Base-by-base conservation (phyloP, 2,113 vertebrate genomes). In the Callorhinus ursinus region DNA sequence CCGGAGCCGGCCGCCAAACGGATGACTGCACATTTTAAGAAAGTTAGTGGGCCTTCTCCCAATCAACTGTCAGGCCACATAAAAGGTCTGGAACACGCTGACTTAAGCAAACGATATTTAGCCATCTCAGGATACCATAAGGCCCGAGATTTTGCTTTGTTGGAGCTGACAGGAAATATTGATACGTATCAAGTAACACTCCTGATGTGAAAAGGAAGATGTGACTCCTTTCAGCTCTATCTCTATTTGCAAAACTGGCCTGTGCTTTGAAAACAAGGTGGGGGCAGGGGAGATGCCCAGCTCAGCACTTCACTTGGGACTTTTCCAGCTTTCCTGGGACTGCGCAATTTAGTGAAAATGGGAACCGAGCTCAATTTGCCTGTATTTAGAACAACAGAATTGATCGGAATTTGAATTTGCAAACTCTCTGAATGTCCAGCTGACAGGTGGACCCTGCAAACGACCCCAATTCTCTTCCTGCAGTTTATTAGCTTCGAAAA, bases 21-120 rank as follows among this genome's bases (percentile, higher is more conserved):
- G 98, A 98, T 98, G 98, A 98, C 98, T 99, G 99, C 98, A 98
- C 97, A 85, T 97, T 98, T 98, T 98, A 98, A 98, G 98, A 97
- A 97, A 98, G 97, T 65, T 98, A 95, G 98, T 91, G 98, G 98
- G 98, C 98, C 98, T 99, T 98, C 98, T 98, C 98, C 98, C 97
- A 98, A 97, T 98, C 98, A 98, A 96, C 98, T 99, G 98, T 98
- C 99, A 99, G 98, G 96, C 96, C 77, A n/a, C 59, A 96, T 95
- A 95, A 98, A 98, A 98, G 97, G 97, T 97, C 93, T 96, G 97
- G 96, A 98, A 98, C 96, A n/a, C 97, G 96, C 98, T 98, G 98
- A 98, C 97, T 99, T 98, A 98, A 98, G 98, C 98, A 98, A 99
- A 98, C 65, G 96, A 89, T 97, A 97, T 98, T 98, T 98, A 98